phyloP scores from a whole-genome alignment of 2,797 vertebrate species.

The Eospalax fontanierii region DNA sequence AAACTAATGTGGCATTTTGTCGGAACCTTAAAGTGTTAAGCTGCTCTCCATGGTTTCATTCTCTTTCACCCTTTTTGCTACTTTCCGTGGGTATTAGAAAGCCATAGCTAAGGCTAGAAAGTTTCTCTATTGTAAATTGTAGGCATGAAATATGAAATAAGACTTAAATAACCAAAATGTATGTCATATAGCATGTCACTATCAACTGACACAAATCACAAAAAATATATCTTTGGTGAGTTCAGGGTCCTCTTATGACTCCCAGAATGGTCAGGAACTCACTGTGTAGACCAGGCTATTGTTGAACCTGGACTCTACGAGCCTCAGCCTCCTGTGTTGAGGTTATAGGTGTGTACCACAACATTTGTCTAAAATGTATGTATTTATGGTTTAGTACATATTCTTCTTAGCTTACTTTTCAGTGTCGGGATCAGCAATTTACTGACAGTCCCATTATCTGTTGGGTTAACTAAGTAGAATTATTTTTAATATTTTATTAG shows the following conservation, averaged over 20 bases:
- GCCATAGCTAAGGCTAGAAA: neutral
- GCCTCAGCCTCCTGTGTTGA: neutral
- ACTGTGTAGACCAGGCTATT: neutral
- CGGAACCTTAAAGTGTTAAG: neutral
- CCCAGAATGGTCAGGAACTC: neutral
- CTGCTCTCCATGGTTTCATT: neutral
- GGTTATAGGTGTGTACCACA: too few species aligned
- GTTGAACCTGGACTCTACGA: neutral
- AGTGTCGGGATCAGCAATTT: neutral
- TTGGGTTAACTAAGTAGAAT: constrained; percentile 51
- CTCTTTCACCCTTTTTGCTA: neutral
- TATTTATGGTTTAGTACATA: neutral
- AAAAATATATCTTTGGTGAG: neutral
- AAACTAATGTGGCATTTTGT: neutral
- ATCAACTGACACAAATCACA: neutral
- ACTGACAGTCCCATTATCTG: neutral
- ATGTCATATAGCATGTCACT: neutral
- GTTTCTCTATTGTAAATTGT: neutral
- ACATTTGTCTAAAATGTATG: neutral
- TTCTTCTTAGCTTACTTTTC: constrained; percentile 16
- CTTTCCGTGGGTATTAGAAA: neutral
- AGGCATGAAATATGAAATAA: neutral
- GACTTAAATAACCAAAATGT: neutral
- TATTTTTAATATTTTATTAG: constrained; percentile 41
- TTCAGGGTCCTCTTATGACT: neutral